phyloP scores from a whole-genome alignment of 2,888 invertebrate species.

The Sepiola atlantica region DNA sequence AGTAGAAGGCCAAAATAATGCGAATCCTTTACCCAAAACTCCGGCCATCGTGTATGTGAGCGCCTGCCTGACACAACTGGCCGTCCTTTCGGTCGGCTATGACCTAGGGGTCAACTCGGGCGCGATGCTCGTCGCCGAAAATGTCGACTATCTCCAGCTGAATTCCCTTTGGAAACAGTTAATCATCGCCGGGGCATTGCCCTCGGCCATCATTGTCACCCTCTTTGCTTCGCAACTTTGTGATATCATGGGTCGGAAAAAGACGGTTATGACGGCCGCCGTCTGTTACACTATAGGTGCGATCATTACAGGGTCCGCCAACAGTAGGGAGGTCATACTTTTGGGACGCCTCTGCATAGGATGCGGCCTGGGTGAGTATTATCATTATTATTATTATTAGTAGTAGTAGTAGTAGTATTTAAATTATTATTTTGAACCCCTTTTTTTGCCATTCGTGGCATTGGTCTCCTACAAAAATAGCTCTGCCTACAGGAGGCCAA shows the following conservation, averaged over 20 bases:
- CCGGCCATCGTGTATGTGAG: background rate
- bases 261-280: background rate
- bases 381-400: background rate
- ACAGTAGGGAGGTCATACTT: background rate
- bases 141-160: background rate
- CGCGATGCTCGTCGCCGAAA: constrained; percentile 73
- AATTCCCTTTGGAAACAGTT: constrained; percentile 18
- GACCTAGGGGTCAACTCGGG: constrained; percentile 79
- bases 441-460: no score
- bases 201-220: background rate
- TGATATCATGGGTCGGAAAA: constrained; percentile 23
- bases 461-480: no score
- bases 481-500: no score
- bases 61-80: constrained; percentile 72
- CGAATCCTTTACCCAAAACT: background rate
- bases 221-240: constrained; percentile 42
- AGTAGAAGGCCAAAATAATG: no score
- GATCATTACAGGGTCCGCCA: background rate
- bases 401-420: no score
- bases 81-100: constrained; percentile 79
- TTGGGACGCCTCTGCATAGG: constrained; percentile 18
- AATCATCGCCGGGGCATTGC: constrained; percentile 34
- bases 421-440: no score
- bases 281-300: background rate
- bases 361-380: constrained; percentile 24